These are phyloP conservation scores for Corythornis leucogaster DNA, from an alignment of 2,797 vertebrate species.

Conservation along the genomic window DNA sequence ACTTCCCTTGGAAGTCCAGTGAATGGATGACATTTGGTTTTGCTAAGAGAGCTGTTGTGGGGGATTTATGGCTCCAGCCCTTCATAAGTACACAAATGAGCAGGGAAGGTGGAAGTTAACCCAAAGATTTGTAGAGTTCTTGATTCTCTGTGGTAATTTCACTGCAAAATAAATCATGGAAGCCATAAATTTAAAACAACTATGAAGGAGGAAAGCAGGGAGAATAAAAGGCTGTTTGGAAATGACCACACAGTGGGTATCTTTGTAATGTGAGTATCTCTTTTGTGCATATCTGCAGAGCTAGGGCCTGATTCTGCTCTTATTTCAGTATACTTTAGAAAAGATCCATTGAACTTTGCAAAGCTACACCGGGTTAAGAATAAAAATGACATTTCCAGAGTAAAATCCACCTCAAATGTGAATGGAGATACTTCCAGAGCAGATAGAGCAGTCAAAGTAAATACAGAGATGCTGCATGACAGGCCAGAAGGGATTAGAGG, in stretches of 20 bases:
- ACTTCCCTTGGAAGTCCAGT: slow-evolving; percentile 24
- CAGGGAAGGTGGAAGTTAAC: slow-evolving; percentile 52
- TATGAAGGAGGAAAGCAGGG: slow-evolving; percentile 37
- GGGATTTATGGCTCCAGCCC: slow-evolving; percentile 68
- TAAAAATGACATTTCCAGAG: not conserved
- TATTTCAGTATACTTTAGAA: not conserved
- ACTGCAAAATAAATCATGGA: slow-evolving; percentile 38
- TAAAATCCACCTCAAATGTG: not conserved
- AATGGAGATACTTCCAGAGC: not conserved
- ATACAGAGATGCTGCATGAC: not conserved
- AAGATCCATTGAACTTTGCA: not conserved
- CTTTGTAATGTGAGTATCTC: not conserved
- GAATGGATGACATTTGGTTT: slow-evolving; percentile 46
- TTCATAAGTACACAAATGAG: slow-evolving; percentile 58
- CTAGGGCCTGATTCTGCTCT: not conserved
- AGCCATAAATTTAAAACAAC: slow-evolving; percentile 54
- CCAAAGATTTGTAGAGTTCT: slow-evolving; percentile 57
- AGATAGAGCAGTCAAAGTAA: not conserved
- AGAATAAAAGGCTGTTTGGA: slow-evolving; percentile 43
- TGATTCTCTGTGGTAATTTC: slow-evolving; percentile 54
- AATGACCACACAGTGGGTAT: not conserved
- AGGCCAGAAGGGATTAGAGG: slow-evolving; percentile 24
- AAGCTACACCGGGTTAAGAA: not conserved
- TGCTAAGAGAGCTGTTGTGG: slow-evolving; percentile 41
- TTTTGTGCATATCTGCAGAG: not conserved